Conservation (phyloP, 2,797 vertebrate genomes). For the Meriones psammophilus region DNA sequence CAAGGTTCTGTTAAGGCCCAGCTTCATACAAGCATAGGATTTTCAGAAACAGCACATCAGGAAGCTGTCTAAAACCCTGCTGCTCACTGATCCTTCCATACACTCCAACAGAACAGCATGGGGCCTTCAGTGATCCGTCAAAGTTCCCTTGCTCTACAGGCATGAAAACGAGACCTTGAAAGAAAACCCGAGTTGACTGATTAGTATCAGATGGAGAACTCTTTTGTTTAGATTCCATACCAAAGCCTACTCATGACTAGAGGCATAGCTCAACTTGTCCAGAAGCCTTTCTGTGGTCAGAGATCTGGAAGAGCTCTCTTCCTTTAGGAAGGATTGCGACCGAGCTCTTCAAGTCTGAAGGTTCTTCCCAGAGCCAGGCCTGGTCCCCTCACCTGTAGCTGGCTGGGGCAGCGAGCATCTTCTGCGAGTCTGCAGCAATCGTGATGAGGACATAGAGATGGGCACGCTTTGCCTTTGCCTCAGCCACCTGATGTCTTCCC, state of each 20-base stretch:
- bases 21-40: not conserved
- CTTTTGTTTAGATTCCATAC: not conserved
- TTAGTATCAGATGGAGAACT: slow-evolving; percentile 50
- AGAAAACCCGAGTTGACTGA: not conserved
- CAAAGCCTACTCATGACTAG: not conserved
- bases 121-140: not conserved
- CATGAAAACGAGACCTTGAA: not conserved
- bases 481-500: slow-evolving; percentile 98
- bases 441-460: slow-evolving; percentile 95
- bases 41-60: not conserved
- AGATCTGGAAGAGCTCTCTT: not conserved
- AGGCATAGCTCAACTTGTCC: not conserved
- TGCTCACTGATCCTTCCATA: not conserved
- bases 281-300: not conserved
- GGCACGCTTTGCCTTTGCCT: slow-evolving; percentile 96
- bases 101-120: not conserved
- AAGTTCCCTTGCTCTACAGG: slow-evolving; percentile 9
- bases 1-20: slow-evolving; percentile 22
- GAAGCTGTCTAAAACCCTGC: slow-evolving; percentile 3
- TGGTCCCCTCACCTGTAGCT: slow-evolving; percentile 94
- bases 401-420: slow-evolving; percentile 96
- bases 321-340: not conserved
- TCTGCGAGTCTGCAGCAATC: slow-evolving; percentile 95
- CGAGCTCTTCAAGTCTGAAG: not conserved
- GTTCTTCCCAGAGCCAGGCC: not conserved